phyloP scores from a whole-genome alignment of 2,888 invertebrate genomes.

The Biston stratarius region DNA sequence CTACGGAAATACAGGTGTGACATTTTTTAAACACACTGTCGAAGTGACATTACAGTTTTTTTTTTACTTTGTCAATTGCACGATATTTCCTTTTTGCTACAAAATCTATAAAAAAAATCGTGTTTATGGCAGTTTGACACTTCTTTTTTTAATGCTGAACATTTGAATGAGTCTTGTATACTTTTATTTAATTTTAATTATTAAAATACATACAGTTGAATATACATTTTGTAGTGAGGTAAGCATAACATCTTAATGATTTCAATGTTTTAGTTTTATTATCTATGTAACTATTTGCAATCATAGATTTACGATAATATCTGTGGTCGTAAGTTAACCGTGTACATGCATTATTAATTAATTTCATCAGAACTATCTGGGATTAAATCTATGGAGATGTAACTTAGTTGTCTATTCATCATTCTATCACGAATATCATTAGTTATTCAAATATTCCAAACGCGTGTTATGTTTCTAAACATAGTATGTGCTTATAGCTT shows the following conservation, averaged over 20 bases:
- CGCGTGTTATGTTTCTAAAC: slow-evolving; percentile 40
- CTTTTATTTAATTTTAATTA: not conserved
- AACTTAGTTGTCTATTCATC: slow-evolving; percentile 45
- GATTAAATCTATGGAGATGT: slow-evolving; percentile 45
- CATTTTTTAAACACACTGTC: not conserved
- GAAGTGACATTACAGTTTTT: not conserved
- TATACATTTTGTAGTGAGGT: not conserved
- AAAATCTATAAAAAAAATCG: not conserved
- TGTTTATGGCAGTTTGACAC: not conserved
- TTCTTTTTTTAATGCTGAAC: no score
- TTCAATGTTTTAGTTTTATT: not conserved
- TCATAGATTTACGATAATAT: slow-evolving; percentile 19
- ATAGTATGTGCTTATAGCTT: slow-evolving; percentile 33
- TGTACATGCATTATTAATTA: slow-evolving; percentile 43
- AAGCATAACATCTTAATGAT: not conserved
- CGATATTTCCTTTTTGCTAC: not conserved
- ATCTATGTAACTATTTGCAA: not conserved
- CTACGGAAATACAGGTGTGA: slow-evolving; percentile 1
- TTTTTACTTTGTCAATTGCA: not conserved
- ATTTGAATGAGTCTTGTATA: not conserved
- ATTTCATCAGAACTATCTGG: slow-evolving; percentile 45
- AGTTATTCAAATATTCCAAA: slow-evolving; percentile 45
- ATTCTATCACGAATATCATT: slow-evolving; percentile 44
- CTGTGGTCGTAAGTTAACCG: slow-evolving; percentile 24
- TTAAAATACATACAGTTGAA: not conserved